Percentiles rank a stretch among this genome's conserved stretches.
Conservation (phyloP, 1,140 invertebrate species). For the Whitmania pigra region DNA sequence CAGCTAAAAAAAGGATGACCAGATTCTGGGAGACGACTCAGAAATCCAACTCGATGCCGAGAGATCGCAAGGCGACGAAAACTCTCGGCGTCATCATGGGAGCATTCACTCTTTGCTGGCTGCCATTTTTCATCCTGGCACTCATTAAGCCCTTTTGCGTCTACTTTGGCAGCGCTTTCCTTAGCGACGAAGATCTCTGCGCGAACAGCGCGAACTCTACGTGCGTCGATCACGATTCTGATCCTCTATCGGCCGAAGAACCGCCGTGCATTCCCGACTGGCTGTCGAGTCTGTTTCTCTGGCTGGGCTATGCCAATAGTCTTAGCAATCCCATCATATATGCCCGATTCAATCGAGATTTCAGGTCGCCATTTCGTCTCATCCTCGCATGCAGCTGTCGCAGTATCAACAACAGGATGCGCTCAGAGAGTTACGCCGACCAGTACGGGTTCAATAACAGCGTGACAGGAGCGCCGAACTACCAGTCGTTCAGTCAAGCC, state of each 20-base stretch:
- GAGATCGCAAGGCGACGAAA: slow-evolving; percentile 14
- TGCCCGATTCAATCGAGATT: slow-evolving; percentile 92
- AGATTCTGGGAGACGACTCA: neutral
- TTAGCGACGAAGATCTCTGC: no score
- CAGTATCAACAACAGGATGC: slow-evolving; percentile 24
- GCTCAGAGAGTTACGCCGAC: slow-evolving; percentile 14
- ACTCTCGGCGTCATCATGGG: slow-evolving; percentile 48
- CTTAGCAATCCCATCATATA: slow-evolving; percentile 94
- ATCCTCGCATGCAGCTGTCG: slow-evolving; percentile 29
- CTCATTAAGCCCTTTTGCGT: slow-evolving; percentile 48
- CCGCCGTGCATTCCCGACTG: slow-evolving; percentile 13
- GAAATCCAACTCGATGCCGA: slow-evolving; percentile 8
- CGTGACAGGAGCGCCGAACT: neutral
- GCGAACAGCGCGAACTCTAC: no score
- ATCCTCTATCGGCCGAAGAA: no score
- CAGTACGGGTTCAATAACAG: slow-evolving; percentile 10
- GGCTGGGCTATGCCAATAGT: slow-evolving; percentile 87
- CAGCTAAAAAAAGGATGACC: no score
- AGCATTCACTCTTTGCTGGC: slow-evolving; percentile 49
- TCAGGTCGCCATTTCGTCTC: slow-evolving; percentile 64
- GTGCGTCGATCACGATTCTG: no score
- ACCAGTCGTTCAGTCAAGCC: neutral
- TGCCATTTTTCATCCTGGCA: slow-evolving; percentile 51
- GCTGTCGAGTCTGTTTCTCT: slow-evolving; percentile 41
- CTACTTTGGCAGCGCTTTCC: slow-evolving; percentile 34